Evolutionary conservation across 53 echinoderm and acorn worm species (phyloP).

Genomic region (Hippasteria phrygiana): DNA sequence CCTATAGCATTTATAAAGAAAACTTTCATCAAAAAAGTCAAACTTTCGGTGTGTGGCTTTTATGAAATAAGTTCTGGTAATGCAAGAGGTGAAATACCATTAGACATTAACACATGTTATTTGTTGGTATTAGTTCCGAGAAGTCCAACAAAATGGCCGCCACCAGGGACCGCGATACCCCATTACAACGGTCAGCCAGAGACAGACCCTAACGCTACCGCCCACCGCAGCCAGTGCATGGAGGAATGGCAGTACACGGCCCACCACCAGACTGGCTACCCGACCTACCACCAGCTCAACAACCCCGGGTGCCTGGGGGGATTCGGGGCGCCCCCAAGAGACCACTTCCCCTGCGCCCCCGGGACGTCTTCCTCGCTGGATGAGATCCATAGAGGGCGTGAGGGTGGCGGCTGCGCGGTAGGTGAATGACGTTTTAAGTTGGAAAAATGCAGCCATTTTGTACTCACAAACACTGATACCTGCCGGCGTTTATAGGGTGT

Average conservation of each 20-base stretch:
- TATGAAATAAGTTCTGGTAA: too few species aligned
- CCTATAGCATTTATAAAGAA: too few species aligned
- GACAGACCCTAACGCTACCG: background rate
- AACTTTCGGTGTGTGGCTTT: too few species aligned
- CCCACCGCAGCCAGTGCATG: slow-evolving; percentile 42
- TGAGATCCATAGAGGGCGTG: slow-evolving; percentile 42
- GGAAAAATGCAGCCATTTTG: too few species aligned
- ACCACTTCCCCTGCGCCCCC: slow-evolving; percentile 28
- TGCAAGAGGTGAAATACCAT: too few species aligned
- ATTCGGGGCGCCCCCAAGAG: slow-evolving; percentile 38
- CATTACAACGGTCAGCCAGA: slow-evolving; percentile 33
- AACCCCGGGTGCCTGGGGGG: slow-evolving; percentile 8
- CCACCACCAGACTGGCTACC: slow-evolving; percentile 44
- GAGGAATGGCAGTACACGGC: slow-evolving; percentile 53
- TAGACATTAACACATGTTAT: too few species aligned
- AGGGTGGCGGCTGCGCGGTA: slow-evolving; percentile 31
- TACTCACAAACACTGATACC: too few species aligned
- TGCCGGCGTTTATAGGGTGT: too few species aligned
- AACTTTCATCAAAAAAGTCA: too few species aligned
- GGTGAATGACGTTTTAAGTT: too few species aligned
- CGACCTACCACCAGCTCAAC: slow-evolving; percentile 53
- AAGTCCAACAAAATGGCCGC: slow-evolving; percentile 60
- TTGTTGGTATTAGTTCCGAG: slow-evolving; percentile 20
- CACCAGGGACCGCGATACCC: background rate
- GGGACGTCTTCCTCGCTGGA: slow-evolving; percentile 29